Percentiles rank a stretch among this genome's conserved stretches.
Evolutionary conservation across 1,140 invertebrate genomes (phyloP).

Genomic region (Ericerus pela): DNA sequence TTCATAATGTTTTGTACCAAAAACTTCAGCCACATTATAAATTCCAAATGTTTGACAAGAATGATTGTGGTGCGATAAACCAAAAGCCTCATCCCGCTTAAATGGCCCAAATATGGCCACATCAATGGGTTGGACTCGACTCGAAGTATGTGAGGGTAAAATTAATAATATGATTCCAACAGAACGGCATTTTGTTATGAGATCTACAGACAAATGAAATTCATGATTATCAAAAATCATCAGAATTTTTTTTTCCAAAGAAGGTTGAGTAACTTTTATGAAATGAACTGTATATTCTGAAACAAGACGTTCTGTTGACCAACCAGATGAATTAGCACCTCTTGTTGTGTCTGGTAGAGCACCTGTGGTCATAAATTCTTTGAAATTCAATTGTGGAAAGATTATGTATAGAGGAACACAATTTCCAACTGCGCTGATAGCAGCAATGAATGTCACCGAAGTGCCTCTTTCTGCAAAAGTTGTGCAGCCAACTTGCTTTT

Average conservation of each 20-base stretch:
- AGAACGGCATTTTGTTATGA: no score
- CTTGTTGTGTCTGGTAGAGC: constrained; percentile 29
- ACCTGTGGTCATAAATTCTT: constrained; percentile 32
- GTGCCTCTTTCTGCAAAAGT: constrained; percentile 32
- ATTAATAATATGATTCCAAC: no score
- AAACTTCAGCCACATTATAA: no score
- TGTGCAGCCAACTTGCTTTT: constrained; percentile 33
- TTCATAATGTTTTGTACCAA: no score
- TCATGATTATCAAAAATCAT: no score
- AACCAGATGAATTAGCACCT: constrained; percentile 28
- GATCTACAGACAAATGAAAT: no score
- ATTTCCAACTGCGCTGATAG: constrained; percentile 29
- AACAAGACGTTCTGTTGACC: constrained; percentile 31
- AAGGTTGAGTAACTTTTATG: constrained; percentile 8
- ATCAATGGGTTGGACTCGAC: no score
- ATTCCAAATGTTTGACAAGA: no score
- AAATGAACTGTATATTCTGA: constrained; percentile 14
- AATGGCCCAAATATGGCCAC: no score
- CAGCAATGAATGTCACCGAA: constrained; percentile 30
- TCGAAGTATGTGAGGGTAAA: no score
- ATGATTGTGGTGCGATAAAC: no score
- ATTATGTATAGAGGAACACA: constrained; percentile 30
- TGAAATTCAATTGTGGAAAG: constrained; percentile 30
- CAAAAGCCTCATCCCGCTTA: no score
- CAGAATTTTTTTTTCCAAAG: background rate